Base-by-base conservation (phyloP, 2,797 vertebrate genomes). In the Apodemus agrarius region DNA sequence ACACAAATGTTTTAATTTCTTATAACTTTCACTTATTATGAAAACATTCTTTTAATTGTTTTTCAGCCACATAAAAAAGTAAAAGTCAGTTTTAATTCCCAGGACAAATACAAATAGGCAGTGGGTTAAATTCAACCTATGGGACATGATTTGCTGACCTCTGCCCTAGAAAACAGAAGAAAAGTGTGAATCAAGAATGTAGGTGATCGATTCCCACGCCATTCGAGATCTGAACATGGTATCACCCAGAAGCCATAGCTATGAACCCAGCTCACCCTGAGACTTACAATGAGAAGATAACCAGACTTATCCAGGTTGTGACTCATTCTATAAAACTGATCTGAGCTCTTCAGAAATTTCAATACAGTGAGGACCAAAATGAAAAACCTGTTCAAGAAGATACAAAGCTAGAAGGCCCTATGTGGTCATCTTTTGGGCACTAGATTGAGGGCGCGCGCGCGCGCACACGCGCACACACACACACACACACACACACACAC, bases 131-230 rank as follows among this genome's bases (percentile, higher is more conserved):
- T 94, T 13, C 90, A 43, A 29, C 34, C 59, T 13, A 26, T 1
- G 2, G 43, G n/a, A 37, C 90, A 54, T 9, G 40, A 78, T 86
- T n/a, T 87, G 69, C 57, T 65, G 72, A 92, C 17, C 43, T 29
- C 49, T 93, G 49, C 52, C 76, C 74, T 82, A 34, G 29, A 74
- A 75, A 75, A 88, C 19, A 49, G 85, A 43, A 79, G 46, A 89
- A 89, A 86, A 29, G 8, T 17, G 75, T 63, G 69, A 96, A 90
- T 96, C 69, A 96, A 97, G 88, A 98, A 96, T 93, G 29, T 89
- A 34, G 91, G 90, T 95, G 93, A 97, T 59, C 97, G 91, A 96
- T 40, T 96, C 46, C 54, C 57, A 97, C 87, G 40, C 93, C 88
- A 89, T n/a, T 52, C 52, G 61, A 79, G 80, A 97, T 81, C 6